Percentiles rank a stretch among this genome's conserved stretches.
These are phyloP conservation scores for Cherax destructor DNA, from an alignment of 1,140 invertebrate genomes.

Conservation along the genomic window DNA sequence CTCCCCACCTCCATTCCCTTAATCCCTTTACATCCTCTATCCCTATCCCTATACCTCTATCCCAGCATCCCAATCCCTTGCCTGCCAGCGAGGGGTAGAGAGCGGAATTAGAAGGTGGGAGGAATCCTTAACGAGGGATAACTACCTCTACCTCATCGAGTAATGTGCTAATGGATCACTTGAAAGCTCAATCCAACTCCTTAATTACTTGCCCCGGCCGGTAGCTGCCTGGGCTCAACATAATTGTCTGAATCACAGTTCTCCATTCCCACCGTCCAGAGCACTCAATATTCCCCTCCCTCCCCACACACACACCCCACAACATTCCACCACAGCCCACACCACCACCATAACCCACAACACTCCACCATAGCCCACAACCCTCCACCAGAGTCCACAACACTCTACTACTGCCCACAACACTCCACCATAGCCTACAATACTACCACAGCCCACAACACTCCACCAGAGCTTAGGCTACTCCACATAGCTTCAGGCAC, in stretches of 20 bases:
- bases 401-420: too few species aligned
- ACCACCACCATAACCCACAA: not conserved
- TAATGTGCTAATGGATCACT: slow-evolving; percentile 5
- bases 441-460: too few species aligned
- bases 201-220: not conserved
- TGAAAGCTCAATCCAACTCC: not conserved
- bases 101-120: not conserved
- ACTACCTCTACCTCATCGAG: not conserved
- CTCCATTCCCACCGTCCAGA: too few species aligned
- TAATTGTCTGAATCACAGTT: too few species aligned
- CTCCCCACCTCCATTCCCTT: not conserved
- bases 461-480: too few species aligned
- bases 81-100: not conserved
- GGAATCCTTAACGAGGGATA: slow-evolving; percentile 12
- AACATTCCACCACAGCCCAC: not conserved
- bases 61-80: not conserved
- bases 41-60: not conserved
- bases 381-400: too few species aligned
- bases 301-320: too few species aligned
- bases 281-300: too few species aligned
- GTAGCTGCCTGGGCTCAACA: too few species aligned
- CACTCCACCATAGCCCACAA: too few species aligned
- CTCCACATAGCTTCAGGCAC: too few species aligned
- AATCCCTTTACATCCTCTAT: not conserved
- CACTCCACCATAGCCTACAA: too few species aligned